Conservation (phyloP, 2,113 vertebrate genomes). For the Leptobrachium leishanense region DNA sequence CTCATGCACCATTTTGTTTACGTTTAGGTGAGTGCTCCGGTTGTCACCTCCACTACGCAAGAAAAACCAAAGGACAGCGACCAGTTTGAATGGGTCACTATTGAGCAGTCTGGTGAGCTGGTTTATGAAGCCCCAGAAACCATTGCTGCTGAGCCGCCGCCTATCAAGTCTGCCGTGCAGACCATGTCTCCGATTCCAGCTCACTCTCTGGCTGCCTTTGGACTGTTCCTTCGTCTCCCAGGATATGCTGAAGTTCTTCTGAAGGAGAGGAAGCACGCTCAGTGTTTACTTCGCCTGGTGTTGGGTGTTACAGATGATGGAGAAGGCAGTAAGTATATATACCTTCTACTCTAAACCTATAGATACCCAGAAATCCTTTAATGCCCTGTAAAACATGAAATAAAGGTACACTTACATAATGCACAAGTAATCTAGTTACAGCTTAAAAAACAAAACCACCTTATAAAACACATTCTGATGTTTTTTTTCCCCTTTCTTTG, state of each 20-base stretch:
- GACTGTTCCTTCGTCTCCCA: conserved; percentile 93
- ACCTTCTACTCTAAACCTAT: conserved; percentile 9
- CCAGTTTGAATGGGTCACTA: conserved; percentile 98
- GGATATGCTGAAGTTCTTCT: conserved; percentile 97
- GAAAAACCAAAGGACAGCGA: conserved; percentile 97
- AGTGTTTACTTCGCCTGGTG: conserved; percentile 94
- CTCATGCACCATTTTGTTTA: conserved; percentile 18
- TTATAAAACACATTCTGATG: too few species aligned
- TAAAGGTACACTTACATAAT: too few species aligned
- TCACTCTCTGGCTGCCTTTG: conserved; percentile 95
- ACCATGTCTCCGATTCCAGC: conserved; percentile 97
- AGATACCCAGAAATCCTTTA: too few species aligned
- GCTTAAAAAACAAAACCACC: too few species aligned
- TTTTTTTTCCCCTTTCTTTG: too few species aligned
- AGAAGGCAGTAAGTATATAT: conserved; percentile 92
- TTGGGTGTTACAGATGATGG: conserved; percentile 97
- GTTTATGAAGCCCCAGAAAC: conserved; percentile 97
- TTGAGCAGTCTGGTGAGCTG: conserved; percentile 94
- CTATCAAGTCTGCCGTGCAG: conserved; percentile 92
- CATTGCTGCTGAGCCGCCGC: conserved; percentile 88
- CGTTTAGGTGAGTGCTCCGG: conserved; percentile 89
- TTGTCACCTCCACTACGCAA: conserved; percentile 86
- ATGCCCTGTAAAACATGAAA: too few species aligned
- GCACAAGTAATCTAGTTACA: too few species aligned
- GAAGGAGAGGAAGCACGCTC: conserved; percentile 96